Base-by-base conservation (phyloP, 2,888 invertebrate species). In the Monochamus alternatus region DNA sequence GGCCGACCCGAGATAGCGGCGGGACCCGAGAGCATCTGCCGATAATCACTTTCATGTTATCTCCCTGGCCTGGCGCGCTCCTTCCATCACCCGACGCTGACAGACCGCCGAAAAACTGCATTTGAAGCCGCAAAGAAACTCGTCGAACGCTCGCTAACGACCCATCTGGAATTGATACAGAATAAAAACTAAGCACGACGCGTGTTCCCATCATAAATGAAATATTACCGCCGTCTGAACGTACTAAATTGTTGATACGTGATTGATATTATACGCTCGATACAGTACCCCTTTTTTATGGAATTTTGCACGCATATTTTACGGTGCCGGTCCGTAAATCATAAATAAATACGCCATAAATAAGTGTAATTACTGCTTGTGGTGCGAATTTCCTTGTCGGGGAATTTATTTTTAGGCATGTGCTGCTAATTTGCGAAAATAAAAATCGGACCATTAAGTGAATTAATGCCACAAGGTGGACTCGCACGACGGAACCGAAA, bases 41-140 rank as follows among this genome's bases (percentile, higher is more conserved):
- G 87, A 87, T 87, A 87, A 87, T 87, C 87, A 86, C 87, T 87
- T 84, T 85, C 84, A 82, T 85, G 86, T 87, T 87, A 87, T 87
- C 87, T 86, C 82, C 81, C 81, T 81, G 83, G 80, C 71, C 78
- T 80, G 76, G 65, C 59, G 72, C 75, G 76, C 74, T 72, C 58
- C 69, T 71, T 75, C 78, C 71, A 73, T 78, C 74, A 74, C 76
- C 52, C 67, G 78, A 77, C 81, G 84, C 83, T 85, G 85, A 85
- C 85, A 83, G 83, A 84, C 80, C 83, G 81, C 80, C 83, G 82
- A 86, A 85, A 85, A 84, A 85, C 82, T 82, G 83, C 84, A 82
- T 79, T 79, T 82, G 80, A 80, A 84, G 77, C 78, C 75, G 80
- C 77, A 77, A 80, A 81, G 81, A 77, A 78, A 77, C 65, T 64